phyloP scores from a whole-genome alignment of 2,797 vertebrate genomes.

The Uromys caudimaculatus region DNA sequence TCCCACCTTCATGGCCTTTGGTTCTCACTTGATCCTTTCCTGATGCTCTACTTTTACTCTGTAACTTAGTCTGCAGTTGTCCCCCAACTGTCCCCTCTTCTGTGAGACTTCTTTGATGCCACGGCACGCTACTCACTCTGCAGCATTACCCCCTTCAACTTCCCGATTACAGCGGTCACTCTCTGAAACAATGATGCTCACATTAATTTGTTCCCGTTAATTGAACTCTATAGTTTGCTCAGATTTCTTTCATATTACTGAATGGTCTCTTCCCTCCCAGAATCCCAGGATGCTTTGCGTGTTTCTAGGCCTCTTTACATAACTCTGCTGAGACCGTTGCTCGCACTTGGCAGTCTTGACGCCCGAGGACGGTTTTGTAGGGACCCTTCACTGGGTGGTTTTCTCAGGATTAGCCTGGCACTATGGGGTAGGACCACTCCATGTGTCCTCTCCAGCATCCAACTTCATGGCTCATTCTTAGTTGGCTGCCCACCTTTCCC shows the following conservation, averaged over 20 bases:
- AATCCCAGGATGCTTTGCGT: neutral
- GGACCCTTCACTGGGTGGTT: neutral
- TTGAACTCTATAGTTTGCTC: neutral
- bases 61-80: neutral
- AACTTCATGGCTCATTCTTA: neutral
- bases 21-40: neutral
- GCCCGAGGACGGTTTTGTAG: neutral
- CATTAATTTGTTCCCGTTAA: neutral
- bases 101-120: neutral
- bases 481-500: neutral
- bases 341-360: neutral
- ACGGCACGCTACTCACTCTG: neutral
- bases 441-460: neutral
- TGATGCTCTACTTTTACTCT: neutral
- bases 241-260: neutral
- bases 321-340: neutral
- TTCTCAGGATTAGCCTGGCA: neutral
- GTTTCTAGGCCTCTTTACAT: neutral
- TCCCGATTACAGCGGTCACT: neutral
- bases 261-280: neutral
- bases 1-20: neutral
- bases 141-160: neutral
- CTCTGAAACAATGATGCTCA: neutral
- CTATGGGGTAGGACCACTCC: neutral
- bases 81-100: neutral